Base-by-base conservation (phyloP, 92 coral and sea anemone species). In the Blastomussa wellsi region DNA sequence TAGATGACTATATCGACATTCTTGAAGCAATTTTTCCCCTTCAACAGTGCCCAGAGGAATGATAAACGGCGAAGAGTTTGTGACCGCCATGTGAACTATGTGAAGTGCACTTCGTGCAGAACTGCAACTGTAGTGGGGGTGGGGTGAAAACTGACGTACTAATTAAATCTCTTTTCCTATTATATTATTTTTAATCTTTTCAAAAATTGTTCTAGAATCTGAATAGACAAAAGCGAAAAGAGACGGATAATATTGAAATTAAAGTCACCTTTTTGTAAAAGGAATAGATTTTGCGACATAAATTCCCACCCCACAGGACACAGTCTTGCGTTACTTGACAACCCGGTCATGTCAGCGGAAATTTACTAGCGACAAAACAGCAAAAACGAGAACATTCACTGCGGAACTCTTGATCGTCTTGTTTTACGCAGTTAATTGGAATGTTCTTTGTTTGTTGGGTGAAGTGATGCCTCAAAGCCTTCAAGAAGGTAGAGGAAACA, bases 1-100 rank as follows among this genome's bases (percentile, higher is more conserved):
- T 11, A 87, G 77, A 41, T 57, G 76, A 7, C 70, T 62, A 79
- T 38, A 79, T 17, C 47, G 48, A 36, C 91, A 78, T 55, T 87
- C 86, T 16, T 69, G 60, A 39, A 90, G 76, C 16, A 90, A 86
- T 13, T 41, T 59, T 87, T 81, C 53, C 12, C 93, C 93, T 47
- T 87, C 77, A 28, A 33, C 80, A 49, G 77, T 51, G 4, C 71
- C 86, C 9, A 90, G 67, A 2, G 84, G 80, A 24, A 86, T 16
- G 16, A 86, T 49, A 31, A 74, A 76, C 35, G 82, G 71, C 3
- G 69, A 42, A n/a, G 69, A 78, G 26, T 35, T 55, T 12, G 32
- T 24, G 57, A 8, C 74, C 26, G 77, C 85, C 77, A 86, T 72
- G 38, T 8, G 15, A 44, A n/a, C n/a, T n/a, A n/a, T n/a, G n/a